These are phyloP conservation scores for Ammodytes marinus DNA, from an alignment of 2,113 vertebrate genomes.

Conservation along the genomic window DNA sequence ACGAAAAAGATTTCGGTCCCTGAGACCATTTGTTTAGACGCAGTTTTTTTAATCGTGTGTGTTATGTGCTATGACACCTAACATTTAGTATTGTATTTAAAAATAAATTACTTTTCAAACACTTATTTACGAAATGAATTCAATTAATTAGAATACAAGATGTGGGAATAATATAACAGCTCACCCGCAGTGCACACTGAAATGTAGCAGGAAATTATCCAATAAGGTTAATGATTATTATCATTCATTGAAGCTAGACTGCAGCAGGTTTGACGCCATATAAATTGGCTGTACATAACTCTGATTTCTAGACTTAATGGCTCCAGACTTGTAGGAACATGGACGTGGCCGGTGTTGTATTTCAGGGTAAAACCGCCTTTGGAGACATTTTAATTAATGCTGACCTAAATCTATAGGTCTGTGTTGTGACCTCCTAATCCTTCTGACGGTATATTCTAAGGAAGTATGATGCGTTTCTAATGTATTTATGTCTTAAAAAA, in stretches of 20 bases:
- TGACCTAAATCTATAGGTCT: slow-evolving; percentile 53
- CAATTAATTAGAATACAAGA: not conserved
- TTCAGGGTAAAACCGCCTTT: slow-evolving; percentile 50
- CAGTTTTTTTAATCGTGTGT: not conserved
- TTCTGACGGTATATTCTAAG: not conserved
- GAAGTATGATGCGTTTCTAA: not conserved
- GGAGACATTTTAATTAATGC: slow-evolving; percentile 49
- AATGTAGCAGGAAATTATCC: slow-evolving; percentile 51
- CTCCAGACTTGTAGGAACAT: slow-evolving; percentile 59
- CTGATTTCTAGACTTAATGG: slow-evolving; percentile 71
- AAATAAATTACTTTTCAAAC: not conserved
- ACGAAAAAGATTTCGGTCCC: not conserved
- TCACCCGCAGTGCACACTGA: slow-evolving; percentile 13
- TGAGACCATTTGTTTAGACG: not conserved
- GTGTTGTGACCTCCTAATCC: not conserved
- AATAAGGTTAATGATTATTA: slow-evolving; percentile 53
- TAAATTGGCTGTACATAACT: slow-evolving; percentile 66
- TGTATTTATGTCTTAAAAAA: not conserved
- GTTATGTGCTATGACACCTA: not conserved
- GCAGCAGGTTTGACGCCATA: slow-evolving; percentile 58
- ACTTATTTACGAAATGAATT: not conserved
- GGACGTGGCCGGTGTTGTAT: slow-evolving; percentile 47
- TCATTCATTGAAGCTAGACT: slow-evolving; percentile 54
- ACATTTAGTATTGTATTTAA: not conserved
- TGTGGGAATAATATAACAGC: slow-evolving; percentile 20